Conservation (phyloP, 1,140 invertebrate species). For the Lepeophtheirus salmonis region DNA sequence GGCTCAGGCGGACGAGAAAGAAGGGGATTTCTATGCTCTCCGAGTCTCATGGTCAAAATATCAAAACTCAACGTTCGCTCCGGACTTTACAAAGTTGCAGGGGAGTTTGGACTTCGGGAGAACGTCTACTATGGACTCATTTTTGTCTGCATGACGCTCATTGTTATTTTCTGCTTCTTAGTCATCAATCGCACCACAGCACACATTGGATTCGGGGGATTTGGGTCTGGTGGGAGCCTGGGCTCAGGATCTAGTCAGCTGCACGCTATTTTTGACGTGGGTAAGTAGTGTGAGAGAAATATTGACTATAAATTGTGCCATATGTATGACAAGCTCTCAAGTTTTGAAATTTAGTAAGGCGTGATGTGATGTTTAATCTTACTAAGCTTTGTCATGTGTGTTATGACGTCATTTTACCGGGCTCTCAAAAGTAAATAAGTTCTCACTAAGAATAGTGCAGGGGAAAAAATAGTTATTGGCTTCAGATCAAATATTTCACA, state of each 20-base stretch:
- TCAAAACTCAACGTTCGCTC: slow-evolving; percentile 6
- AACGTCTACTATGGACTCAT: slow-evolving; percentile 17
- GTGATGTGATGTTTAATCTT: no score
- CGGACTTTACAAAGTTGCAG: slow-evolving; percentile 13
- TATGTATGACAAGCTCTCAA: no score
- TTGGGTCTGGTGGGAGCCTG: slow-evolving; percentile 1
- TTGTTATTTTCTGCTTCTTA: slow-evolving; percentile 17
- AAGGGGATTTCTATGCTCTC: not conserved
- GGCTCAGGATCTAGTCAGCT: not conserved
- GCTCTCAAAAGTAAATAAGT: no score
- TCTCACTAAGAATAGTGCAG: no score
- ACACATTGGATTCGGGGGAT: not conserved
- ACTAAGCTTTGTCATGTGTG: no score
- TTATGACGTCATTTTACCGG: no score
- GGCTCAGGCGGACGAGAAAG: not conserved
- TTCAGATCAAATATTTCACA: no score
- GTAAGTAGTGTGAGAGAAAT: no score
- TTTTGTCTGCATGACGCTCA: slow-evolving; percentile 17
- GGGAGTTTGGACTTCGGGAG: slow-evolving; percentile 17
- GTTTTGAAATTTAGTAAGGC: no score
- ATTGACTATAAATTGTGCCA: no score
- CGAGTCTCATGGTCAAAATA: slow-evolving; percentile 3
- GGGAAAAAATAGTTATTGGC: no score
- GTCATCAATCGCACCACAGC: slow-evolving; percentile 11
- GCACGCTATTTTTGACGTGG: not conserved